Evolutionary conservation across 2,113 vertebrate genomes (phyloP), one percentile per base, ranked within the genome.

Genomic region (Glareola pratincola): DNA sequence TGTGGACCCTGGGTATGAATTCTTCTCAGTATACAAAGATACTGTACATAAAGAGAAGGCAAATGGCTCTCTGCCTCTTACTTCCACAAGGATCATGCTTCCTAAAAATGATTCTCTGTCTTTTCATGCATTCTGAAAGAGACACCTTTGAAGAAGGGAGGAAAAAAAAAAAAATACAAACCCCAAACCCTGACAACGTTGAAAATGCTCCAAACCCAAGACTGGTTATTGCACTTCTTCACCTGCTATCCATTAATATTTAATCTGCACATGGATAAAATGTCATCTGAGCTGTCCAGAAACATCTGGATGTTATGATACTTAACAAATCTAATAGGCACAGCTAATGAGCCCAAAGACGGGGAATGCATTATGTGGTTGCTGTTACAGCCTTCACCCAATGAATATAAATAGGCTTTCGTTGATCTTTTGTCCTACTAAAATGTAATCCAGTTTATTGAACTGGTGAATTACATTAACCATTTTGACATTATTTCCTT

Each of bases 401-500:
- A 98, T 98, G 97, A 96, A 98, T 98, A 98, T 97, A 98, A 98
- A 98, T 98, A 95, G 95, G 89, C 59, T 96, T 97, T 92, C 29
- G 51, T 84, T 98, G 97, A 98, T 98, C 96, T 98, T 98, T 98
- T 96, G 96, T 98, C 97, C 97, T 98, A 97, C 97, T 98, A 92
- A 97, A 97, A 97, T 94, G 81, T 96, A 98, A 97, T 97, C 90
- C 93, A 97, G 97, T 97, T 98, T 98, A 98, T 90, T 97, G 98
- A 98, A 97, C 96, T 98, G 97, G 96, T 97, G 96, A 98, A 98
- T 95, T 98, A 80, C 97, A 98, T 97, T 97, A 98, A 96, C 93
- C 85, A 97, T 97, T 98, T 97, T 97, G 98, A 97, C 97, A 98
- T 97, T 97, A 95, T 97, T 98, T 97, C 96, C 96, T 97, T 97